Conservation (phyloP, 2,797 vertebrate genomes). For the Agapornis canus region DNA sequence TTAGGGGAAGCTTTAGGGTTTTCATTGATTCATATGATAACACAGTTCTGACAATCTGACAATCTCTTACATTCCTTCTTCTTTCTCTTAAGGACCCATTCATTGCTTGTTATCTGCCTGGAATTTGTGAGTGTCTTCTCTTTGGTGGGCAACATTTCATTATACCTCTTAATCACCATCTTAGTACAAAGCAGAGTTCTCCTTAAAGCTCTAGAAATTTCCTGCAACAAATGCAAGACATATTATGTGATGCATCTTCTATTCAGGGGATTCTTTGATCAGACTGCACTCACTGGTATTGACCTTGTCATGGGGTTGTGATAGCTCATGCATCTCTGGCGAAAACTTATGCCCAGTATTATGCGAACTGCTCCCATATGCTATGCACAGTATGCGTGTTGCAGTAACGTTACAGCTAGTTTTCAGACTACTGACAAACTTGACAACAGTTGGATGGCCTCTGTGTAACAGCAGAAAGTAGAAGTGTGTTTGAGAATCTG, state of each 20-base stretch:
- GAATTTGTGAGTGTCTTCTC: neutral
- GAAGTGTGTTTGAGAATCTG: neutral
- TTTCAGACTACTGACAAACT: neutral
- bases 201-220: neutral
- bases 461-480: neutral
- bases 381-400: rapidly evolving
- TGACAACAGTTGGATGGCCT: neutral
- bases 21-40: neutral
- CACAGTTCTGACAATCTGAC: neutral
- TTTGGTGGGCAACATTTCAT: neutral
- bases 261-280: neutral
- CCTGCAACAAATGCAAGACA: neutral
- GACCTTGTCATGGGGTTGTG: neutral
- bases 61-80: neutral
- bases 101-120: neutral
- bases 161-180: neutral
- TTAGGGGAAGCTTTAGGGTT: neutral
- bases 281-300: neutral
- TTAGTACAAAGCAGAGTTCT: neutral
- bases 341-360: neutral
- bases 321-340: neutral
- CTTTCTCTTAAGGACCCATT: neutral
- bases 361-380: neutral
- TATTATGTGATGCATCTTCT: neutral
- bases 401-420: neutral